Conservation (phyloP, 1,140 invertebrate genomes). For the Caenorhabditis tropicalis region DNA sequence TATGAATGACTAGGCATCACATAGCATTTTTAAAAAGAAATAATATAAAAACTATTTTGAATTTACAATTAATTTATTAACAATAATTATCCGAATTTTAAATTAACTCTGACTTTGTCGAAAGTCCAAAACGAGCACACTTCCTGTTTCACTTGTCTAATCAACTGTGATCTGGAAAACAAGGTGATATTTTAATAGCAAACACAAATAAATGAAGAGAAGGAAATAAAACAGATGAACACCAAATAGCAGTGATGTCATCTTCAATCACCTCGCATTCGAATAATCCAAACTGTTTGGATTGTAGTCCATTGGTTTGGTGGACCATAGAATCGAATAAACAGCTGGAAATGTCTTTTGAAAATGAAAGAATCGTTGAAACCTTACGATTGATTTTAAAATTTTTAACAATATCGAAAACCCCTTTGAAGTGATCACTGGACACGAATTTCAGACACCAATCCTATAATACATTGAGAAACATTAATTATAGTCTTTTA, state of each 20-base stretch:
- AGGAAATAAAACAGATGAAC: not conserved
- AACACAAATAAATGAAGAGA: not conserved
- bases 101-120: not conserved
- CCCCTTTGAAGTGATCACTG: not conserved
- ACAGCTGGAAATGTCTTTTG: not conserved
- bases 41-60: not conserved
- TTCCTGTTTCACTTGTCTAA: constrained; percentile 22
- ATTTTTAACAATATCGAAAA: not conserved
- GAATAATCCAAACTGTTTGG: not conserved
- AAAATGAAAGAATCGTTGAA: not conserved
- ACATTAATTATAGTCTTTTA: not conserved
- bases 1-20: not conserved
- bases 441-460: not conserved
- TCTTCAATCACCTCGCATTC: not conserved
- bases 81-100: not conserved
- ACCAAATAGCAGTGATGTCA: not conserved
- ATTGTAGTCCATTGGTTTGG: constrained; percentile 16
- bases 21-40: not conserved
- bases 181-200: not conserved
- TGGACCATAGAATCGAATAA: not conserved
- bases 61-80: not conserved
- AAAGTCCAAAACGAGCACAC: not conserved
- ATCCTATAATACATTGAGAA: not conserved
- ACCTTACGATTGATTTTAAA: not conserved
- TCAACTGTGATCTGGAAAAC: not conserved